Conservation (phyloP, 1,140 invertebrate genomes). For the Rhagoletis zephyria region DNA sequence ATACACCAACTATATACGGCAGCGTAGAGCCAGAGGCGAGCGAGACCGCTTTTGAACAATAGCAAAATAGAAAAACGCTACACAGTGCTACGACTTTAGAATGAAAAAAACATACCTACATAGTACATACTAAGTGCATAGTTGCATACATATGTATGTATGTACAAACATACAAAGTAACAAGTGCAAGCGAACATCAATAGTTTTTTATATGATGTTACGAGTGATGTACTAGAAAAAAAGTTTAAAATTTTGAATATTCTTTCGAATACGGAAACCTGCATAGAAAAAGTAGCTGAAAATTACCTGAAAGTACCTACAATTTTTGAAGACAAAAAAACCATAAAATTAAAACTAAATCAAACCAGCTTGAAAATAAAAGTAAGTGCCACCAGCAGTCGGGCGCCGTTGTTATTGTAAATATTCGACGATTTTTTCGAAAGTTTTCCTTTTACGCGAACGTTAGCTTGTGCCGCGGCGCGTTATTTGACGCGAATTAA, state of each 20-base stretch:
- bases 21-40: conserved; percentile 27
- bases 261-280: conserved; percentile 5
- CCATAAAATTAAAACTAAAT: background rate
- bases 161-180: background rate
- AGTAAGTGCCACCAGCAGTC: background rate
- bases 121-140: background rate
- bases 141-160: background rate
- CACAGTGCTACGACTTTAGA: conserved; percentile 8
- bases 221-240: background rate
- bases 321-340: conserved; percentile 22
- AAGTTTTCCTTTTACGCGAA: background rate
- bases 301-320: conserved; percentile 36
- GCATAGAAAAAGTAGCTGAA: conserved; percentile 15
- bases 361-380: background rate
- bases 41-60: conserved; percentile 23
- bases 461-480: background rate
- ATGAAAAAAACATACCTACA: background rate
- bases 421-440: conserved; percentile 1
- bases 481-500: background rate
- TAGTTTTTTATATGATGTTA: background rate
- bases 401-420: conserved; percentile 12
- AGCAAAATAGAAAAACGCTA: background rate
- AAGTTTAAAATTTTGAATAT: background rate
- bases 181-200: conserved; percentile 36
- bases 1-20: background rate